Evolutionary conservation across 2,113 vertebrate species (phyloP).

Genomic region (Climacteris rufus): DNA sequence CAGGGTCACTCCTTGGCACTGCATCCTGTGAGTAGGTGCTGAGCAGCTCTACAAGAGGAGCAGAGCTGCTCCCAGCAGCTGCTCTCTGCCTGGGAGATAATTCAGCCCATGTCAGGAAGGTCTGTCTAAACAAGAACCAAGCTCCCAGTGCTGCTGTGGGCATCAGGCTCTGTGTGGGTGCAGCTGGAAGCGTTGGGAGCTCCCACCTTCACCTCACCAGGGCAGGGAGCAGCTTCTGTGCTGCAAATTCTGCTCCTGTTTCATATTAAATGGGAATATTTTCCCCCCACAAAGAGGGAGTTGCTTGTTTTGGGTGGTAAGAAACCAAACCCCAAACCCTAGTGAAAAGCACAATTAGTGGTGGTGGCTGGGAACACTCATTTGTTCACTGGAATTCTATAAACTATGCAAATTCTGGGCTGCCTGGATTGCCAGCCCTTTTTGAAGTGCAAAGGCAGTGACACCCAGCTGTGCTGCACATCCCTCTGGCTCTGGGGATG

Average conservation of each 20-base stretch:
- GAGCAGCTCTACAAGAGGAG: neutral
- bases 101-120: neutral
- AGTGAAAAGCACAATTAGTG: neutral
- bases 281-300: fast-evolving
- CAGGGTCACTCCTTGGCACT: neutral
- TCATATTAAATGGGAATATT: neutral
- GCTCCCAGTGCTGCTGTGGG: neutral
- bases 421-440: neutral
- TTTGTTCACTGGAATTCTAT: neutral
- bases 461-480: neutral
- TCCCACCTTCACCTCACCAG: neutral
- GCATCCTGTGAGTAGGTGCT: neutral
- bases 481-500: neutral
- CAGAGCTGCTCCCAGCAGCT: neutral
- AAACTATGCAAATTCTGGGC: neutral
- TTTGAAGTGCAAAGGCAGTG: neutral
- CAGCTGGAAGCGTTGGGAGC: neutral
- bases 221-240: neutral
- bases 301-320: neutral
- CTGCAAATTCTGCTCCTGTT: neutral
- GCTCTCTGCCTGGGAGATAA: neutral
- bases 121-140: neutral
- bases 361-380: neutral
- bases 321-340: neutral
- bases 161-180: neutral